These are phyloP conservation scores for Emydocephalus ijimae DNA, from an alignment of 2,113 vertebrate species.

Conservation along the genomic window DNA sequence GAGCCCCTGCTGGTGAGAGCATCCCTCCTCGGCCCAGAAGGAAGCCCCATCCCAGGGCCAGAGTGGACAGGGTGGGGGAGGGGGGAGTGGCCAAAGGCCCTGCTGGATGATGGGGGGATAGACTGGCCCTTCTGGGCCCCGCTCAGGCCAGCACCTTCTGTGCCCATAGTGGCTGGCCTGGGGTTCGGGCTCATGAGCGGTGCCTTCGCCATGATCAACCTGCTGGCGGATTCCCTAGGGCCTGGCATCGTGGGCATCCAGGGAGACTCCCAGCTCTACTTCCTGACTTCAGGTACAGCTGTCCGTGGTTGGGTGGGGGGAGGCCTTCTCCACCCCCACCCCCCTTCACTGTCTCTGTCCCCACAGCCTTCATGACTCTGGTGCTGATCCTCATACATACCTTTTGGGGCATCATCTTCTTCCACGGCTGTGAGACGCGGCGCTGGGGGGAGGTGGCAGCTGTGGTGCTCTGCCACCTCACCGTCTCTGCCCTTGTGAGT, in stretches of 20 bases:
- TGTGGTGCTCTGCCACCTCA: conserved; percentile 67
- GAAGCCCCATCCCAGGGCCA: neutral
- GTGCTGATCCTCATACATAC: conserved; percentile 76
- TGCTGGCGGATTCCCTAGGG: conserved; percentile 70
- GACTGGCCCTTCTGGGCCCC: neutral
- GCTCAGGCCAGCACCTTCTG: neutral
- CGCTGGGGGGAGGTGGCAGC: conserved; percentile 66
- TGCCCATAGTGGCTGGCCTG: conserved; percentile 68
- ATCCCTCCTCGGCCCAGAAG: neutral
- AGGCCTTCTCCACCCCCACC: neutral
- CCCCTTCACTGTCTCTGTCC: neutral
- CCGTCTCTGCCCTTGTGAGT: conserved; percentile 74
- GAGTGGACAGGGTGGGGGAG: neutral
- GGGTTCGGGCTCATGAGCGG: conserved; percentile 79
- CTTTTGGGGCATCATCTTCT: conserved; percentile 78
- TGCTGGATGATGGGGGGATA: neutral
- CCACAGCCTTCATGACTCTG: conserved; percentile 77
- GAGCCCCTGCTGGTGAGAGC: neutral
- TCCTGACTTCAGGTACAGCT: conserved; percentile 71
- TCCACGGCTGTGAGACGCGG: conserved; percentile 73
- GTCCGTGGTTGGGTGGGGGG: too few relatives aligned
- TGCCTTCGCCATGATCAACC: conserved; percentile 79
- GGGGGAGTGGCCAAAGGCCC: neutral
- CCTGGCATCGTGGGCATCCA: conserved; percentile 75
- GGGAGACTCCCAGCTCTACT: conserved; percentile 76